Evolutionary conservation across 2,113 vertebrate genomes (phyloP).

Genomic region (Ictalurus punctatus): DNA sequence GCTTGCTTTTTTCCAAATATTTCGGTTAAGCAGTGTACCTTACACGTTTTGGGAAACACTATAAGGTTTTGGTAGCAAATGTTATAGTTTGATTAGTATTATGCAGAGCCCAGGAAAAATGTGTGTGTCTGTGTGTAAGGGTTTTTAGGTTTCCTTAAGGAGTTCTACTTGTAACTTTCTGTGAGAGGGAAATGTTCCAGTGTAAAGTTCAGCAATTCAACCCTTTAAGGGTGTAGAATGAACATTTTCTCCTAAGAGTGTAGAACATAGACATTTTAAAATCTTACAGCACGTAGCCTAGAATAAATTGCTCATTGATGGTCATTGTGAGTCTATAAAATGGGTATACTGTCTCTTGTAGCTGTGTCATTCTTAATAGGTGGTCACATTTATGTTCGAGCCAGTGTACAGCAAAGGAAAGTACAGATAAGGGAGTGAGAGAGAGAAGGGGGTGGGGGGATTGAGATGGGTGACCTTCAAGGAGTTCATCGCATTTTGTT

Average conservation of each 20-base stretch:
- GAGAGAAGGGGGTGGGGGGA: not conserved
- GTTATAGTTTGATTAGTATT: no score
- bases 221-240: not conserved
- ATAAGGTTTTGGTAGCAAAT: not conserved
- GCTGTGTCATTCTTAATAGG: conserved; percentile 61
- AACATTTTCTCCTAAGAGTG: not conserved
- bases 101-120: not conserved
- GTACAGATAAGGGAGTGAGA: not conserved
- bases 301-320: not conserved
- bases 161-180: not conserved
- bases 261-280: no score
- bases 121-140: not conserved
- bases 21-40: no score
- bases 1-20: no score
- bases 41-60: not conserved
- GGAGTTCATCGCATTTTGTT: conserved; percentile 9
- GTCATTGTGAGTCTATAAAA: not conserved
- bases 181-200: not conserved
- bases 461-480: conserved; percentile 15
- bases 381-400: not conserved
- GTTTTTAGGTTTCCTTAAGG: no score
- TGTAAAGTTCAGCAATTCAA: not conserved
- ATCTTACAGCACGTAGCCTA: not conserved
- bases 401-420: not conserved
- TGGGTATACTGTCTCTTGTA: conserved; percentile 43